phyloP scores from a whole-genome alignment of 2,113 vertebrate genomes.

The Sapajus apella region DNA sequence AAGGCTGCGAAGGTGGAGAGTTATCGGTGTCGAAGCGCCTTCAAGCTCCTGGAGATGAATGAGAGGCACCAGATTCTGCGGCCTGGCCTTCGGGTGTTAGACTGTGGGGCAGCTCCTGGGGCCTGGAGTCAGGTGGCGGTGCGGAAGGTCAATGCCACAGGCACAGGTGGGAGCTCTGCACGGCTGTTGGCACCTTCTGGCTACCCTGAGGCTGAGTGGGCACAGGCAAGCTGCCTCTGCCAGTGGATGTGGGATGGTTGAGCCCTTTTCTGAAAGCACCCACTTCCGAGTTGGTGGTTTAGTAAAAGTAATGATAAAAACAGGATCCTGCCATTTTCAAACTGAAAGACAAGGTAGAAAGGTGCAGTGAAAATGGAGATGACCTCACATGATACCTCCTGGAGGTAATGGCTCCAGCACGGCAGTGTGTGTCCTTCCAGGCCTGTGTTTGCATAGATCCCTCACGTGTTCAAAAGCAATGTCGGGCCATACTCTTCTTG shows the following conservation, averaged over 20 bases:
- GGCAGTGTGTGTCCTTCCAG: accelerated
- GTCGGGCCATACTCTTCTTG: background rate
- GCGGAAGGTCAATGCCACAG: slow-evolving; percentile 90
- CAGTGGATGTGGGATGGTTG: accelerated
- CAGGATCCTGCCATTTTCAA: background rate
- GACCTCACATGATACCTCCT: accelerated
- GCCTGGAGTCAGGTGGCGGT: slow-evolving; percentile 97
- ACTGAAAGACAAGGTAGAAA: background rate
- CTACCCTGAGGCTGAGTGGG: background rate
- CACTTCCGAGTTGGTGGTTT: background rate
- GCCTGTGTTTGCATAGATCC: background rate
- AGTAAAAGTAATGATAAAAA: background rate
- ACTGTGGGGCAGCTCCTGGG: slow-evolving; percentile 95
- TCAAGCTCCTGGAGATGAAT: slow-evolving; percentile 94
- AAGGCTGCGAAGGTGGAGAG: slow-evolving; percentile 87
- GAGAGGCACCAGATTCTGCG: slow-evolving; percentile 86
- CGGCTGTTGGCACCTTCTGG: background rate
- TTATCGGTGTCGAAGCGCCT: slow-evolving; percentile 95
- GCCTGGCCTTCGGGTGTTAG: slow-evolving; percentile 90
- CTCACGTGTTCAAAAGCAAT: background rate
- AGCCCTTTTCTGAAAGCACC: background rate
- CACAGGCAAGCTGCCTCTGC: accelerated
- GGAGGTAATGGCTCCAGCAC: accelerated
- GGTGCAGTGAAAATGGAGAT: background rate
- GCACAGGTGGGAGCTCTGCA: slow-evolving; percentile 81